Evolutionary conservation across 2,888 invertebrate genomes (phyloP), one percentile per base, ranked within the genome.

Genomic region (Chalcis sispes): DNA sequence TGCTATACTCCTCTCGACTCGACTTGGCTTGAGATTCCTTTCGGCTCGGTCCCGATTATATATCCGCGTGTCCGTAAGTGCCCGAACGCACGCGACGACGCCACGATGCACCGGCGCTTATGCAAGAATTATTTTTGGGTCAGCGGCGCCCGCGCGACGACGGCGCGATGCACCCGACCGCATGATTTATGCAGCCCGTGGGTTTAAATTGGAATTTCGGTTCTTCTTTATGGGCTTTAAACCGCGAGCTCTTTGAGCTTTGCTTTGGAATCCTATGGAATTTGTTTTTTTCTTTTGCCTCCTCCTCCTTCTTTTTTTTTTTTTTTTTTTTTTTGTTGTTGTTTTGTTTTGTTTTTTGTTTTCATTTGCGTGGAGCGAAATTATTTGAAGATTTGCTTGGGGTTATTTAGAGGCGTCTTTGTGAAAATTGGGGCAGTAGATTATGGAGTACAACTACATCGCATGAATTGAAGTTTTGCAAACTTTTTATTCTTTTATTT

Each of bases 51-150:
- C 70, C 59, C 59, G 70, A 70, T 70, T 70, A 40, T 25, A 29
- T 20, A 42, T 46, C 10, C 20, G 50, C 25, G 20, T 52, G 18
- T 5, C n/a, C 0, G 56, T 50, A 32, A 5, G 32, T 32, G 32
- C 5, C 18, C 23, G 15, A 23, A n/a, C 13, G 32, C 58, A 74
- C 54, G 61, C 74, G 67, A 67, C 59, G 62, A 64, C n/a, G n/a
- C 10, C 54, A 54, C 74, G 67, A 67, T 66, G 62, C 72, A n/a
- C n/a, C 10, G 65, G 50, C 36, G 46, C 74, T 74, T 71, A 62
- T 62, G 62, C 71, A 58, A 65, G 65, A 64, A 65, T 72, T 72
- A 65, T 72, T 72, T 72, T 72, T 65, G 72, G 72, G 64, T 72
- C 72, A 72, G 36, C 56, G 32, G 32, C 8, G 59, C 36, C n/a